phyloP scores from a whole-genome alignment of 2,888 invertebrate genomes.

The Elysia crispata region DNA sequence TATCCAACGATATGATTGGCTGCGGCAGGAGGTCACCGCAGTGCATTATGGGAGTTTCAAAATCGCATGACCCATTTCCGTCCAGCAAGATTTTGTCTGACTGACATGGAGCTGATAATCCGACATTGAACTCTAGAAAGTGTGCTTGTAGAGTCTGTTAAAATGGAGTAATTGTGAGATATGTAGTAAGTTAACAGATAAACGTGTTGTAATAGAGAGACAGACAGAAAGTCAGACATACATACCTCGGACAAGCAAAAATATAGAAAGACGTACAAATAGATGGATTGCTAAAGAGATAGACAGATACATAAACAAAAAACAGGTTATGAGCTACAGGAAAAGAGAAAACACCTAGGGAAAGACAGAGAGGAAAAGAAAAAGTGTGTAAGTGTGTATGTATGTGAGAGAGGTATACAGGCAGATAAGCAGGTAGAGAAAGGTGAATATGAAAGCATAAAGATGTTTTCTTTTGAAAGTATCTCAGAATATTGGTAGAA shows the following conservation, averaged over 20 bases:
- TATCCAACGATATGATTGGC: conserved; percentile 42
- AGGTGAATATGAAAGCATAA: too few relatives aligned
- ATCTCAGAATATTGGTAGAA: too few relatives aligned
- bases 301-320: too few relatives aligned
- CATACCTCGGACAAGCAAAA: not conserved
- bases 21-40: conserved; percentile 48
- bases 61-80: conserved; percentile 37
- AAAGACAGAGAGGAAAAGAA: not conserved
- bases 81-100: conserved; percentile 49
- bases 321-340: not conserved
- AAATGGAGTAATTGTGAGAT: not conserved
- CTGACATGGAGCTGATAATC: conserved; percentile 20
- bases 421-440: too few relatives aligned
- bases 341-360: not conserved
- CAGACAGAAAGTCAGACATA: not conserved
- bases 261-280: not conserved
- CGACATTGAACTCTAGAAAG: conserved; percentile 43
- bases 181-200: not conserved
- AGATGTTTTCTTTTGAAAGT: too few relatives aligned
- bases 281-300: too few relatives aligned
- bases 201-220: not conserved
- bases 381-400: too few relatives aligned
- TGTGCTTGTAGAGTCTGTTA: conserved; percentile 34
- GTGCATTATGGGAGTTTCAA: conserved; percentile 27
- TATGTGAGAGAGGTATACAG: too few relatives aligned